These are phyloP conservation scores for Tor tambroides DNA, from an alignment of 2,113 vertebrate species.

Conservation along the genomic window DNA sequence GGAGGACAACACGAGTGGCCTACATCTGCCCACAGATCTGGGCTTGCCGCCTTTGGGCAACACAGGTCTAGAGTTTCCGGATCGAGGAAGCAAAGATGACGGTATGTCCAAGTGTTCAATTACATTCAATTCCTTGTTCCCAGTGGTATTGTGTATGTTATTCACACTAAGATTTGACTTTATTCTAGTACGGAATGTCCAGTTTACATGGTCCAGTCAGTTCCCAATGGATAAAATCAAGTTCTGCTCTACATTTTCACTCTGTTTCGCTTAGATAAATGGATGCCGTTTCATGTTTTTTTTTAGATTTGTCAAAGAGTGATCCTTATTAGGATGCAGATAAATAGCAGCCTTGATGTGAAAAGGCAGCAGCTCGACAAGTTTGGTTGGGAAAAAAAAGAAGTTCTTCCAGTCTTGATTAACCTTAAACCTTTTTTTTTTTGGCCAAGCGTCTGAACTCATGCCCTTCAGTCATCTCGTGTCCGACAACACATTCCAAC, in stretches of 20 bases:
- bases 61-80: slow-evolving; percentile 92
- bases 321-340: background rate
- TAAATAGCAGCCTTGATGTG: slow-evolving; percentile 5
- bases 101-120: slow-evolving; percentile 77
- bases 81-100: slow-evolving; percentile 92
- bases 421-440: slow-evolving; percentile 30
- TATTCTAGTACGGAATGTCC: background rate
- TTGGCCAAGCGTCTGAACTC: slow-evolving; percentile 44
- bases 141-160: background rate
- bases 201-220: background rate
- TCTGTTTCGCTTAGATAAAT: background rate
- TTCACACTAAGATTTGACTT: background rate
- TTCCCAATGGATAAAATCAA: background rate
- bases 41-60: slow-evolving; percentile 93
- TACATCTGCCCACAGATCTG: slow-evolving; percentile 92
- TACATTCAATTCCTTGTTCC: background rate
- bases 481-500: slow-evolving; percentile 53
- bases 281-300: background rate
- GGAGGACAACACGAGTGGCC: slow-evolving; percentile 93
- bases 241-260: background rate
- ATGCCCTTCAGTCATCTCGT: slow-evolving; percentile 43
- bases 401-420: slow-evolving; percentile 19
- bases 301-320: background rate
- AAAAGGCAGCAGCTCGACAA: background rate
- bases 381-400: background rate